Percentiles rank a stretch among this genome's conserved stretches.
phyloP scores from a whole-genome alignment of 2,888 invertebrate species.

The Leistus spinibarbis region DNA sequence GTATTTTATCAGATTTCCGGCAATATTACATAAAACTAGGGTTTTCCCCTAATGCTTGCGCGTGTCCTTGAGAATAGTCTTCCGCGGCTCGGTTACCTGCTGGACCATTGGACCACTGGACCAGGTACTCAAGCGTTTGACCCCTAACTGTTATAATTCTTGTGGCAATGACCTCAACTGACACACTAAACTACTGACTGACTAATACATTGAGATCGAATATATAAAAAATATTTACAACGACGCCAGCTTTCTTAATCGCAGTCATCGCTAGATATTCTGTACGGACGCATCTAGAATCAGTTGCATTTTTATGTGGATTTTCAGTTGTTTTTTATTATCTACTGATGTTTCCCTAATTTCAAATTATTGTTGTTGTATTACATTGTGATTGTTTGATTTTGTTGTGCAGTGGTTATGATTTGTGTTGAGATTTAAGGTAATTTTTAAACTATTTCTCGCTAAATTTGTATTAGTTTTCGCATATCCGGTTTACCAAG shows the following conservation, averaged over 20 bases:
- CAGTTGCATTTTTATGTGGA: neutral
- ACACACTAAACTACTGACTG: conserved; percentile 36
- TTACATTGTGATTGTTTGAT: neutral
- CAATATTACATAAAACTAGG: too few species aligned
- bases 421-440: neutral
- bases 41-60: too few species aligned
- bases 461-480: neutral
- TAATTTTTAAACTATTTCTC: neutral
- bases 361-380: neutral
- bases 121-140: conserved; percentile 7
- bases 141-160: conserved; percentile 5
- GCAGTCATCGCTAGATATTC: neutral
- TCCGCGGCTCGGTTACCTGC: neutral
- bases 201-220: neutral
- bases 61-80: conserved; percentile 16
- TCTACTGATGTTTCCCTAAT: too few species aligned
- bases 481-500: neutral
- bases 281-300: neutral
- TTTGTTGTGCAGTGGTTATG: neutral
- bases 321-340: neutral
- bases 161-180: conserved; percentile 23
- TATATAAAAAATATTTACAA: neutral
- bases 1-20: too few species aligned
- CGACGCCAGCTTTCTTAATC: neutral
- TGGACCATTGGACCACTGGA: too few species aligned